Base-by-base conservation (phyloP, 2,888 invertebrate genomes). In the Metellina segmentata region DNA sequence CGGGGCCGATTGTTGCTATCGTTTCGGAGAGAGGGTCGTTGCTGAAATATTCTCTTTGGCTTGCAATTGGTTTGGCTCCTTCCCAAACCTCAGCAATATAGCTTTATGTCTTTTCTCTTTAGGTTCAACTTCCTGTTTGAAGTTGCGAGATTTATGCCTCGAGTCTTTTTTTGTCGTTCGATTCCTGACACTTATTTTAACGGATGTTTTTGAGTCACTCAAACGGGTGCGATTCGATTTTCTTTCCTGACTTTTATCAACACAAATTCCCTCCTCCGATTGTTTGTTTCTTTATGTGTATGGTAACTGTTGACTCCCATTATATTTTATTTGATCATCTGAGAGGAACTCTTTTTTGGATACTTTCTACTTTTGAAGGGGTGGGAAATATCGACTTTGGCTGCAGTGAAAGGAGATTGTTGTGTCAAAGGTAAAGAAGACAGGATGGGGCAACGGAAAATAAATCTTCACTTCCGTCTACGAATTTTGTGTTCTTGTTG, bases 1-100 rank as follows among this genome's bases (percentile, higher is more conserved):
- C 91, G 61, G 51, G 61, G 51, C 81, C 91, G 87, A 87, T 91
- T 91, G 91, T 91, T 91, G 91, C 91, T 91, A 82, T 83, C 87
- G 82, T 72, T 87, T 53, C 75, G 71, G n/a, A 61, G 81, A 77
- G 78, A 79, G 79, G 79, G 74, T 85, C 71, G 78, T 75, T 79
- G 79, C 75, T 78, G 89, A 85, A 90, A 90, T 85, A 88, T 88
- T 81, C 75, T 85, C 74, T 74, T 51, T 74, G 49, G 19, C 19
- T 16, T 61, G 19, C 53, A 77, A 85, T 90, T 71, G 85, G 70
- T 90, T 87, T 91, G 82, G 85, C 91, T 87, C 11, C 75, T 71
- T 78, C 87, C 82, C 78, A 91, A 79, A 88, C 87, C 83, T 88
- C 91, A 83, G 82, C 83, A 87, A 91, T 91, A 87, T 72, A 91